phyloP scores from a whole-genome alignment of 2,113 vertebrate genomes.

The Clupea harengus region DNA sequence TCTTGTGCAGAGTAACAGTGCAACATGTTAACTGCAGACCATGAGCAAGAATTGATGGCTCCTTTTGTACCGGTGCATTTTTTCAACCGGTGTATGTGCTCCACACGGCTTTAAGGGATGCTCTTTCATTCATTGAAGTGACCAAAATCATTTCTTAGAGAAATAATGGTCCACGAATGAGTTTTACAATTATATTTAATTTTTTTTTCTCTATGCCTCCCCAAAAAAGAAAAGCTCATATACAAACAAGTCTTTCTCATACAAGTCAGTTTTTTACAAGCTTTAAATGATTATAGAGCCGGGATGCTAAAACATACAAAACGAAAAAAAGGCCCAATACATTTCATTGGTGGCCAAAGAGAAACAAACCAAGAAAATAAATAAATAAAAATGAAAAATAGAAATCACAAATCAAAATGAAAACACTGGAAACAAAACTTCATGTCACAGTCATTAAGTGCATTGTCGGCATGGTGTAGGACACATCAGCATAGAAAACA shows the following conservation, averaged over 20 bases:
- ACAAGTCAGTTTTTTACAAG: constrained; percentile 60
- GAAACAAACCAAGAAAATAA: constrained; percentile 41
- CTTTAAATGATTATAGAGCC: constrained; percentile 63
- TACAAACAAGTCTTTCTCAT: constrained; percentile 61
- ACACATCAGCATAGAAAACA: constrained; percentile 15
- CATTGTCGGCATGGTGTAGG: constrained; percentile 11
- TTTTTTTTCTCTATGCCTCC: constrained; percentile 57
- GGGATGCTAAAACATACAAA: constrained; percentile 55
- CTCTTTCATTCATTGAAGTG: neutral
- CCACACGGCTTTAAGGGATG: neutral
- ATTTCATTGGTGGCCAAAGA: constrained; percentile 38
- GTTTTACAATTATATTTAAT: constrained; percentile 44
- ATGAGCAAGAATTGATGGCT: no score
- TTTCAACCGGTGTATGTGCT: no score
- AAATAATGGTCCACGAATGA: neutral
- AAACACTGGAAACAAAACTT: neutral
- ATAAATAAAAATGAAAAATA: constrained; percentile 8
- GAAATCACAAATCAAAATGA: neutral
- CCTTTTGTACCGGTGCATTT: no score
- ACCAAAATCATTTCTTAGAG: neutral
- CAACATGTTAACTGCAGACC: no score
- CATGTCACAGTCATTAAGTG: constrained; percentile 18
- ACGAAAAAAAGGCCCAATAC: constrained; percentile 57
- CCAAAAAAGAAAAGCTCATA: constrained; percentile 55
- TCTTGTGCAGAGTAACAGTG: no score